Conservation (phyloP, 30 jellyfish, hydroid and myxozoan species). For the Rhopilema esculentum region DNA sequence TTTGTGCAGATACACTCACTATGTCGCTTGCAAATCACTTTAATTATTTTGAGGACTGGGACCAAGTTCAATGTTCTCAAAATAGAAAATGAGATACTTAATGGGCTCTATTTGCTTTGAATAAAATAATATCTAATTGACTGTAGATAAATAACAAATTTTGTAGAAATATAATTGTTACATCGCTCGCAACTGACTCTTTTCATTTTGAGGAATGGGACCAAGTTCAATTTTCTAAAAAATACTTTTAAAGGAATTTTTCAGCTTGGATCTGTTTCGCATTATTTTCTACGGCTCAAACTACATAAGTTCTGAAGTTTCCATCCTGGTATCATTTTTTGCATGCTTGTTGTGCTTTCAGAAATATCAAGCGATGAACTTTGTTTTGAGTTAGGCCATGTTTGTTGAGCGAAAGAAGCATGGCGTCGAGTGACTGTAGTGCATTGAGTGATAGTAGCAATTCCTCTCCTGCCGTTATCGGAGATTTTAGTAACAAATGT, state of each 20-base stretch:
- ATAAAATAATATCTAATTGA: too few relatives aligned
- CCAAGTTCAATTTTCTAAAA: not conserved
- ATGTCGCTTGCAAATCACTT: not conserved
- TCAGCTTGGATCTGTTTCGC: not conserved
- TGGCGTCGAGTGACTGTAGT: too few relatives aligned
- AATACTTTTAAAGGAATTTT: not conserved
- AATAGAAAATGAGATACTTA: not conserved
- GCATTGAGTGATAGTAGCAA: too few relatives aligned
- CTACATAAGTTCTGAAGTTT: too few relatives aligned
- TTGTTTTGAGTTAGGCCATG: too few relatives aligned
- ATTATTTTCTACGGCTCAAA: not conserved
- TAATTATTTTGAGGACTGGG: not conserved
- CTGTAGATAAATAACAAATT: not conserved
- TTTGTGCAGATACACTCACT: not conserved
- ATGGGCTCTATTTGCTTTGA: not conserved
- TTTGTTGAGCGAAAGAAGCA: too few relatives aligned
- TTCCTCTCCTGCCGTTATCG: too few relatives aligned
- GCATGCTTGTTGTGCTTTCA: too few relatives aligned
- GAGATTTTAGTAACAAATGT: too few relatives aligned
- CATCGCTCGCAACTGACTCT: not conserved
- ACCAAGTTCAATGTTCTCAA: not conserved
- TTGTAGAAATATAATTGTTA: not conserved
- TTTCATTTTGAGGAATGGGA: not conserved
- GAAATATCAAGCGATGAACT: too few relatives aligned
- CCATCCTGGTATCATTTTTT: too few relatives aligned